A percentile compares a stretch with the other conserved stretches of the same genome.
These are phyloP conservation scores for Sitophilus oryzae DNA, from an alignment of 1,140 invertebrate species.

Conservation along the genomic window DNA sequence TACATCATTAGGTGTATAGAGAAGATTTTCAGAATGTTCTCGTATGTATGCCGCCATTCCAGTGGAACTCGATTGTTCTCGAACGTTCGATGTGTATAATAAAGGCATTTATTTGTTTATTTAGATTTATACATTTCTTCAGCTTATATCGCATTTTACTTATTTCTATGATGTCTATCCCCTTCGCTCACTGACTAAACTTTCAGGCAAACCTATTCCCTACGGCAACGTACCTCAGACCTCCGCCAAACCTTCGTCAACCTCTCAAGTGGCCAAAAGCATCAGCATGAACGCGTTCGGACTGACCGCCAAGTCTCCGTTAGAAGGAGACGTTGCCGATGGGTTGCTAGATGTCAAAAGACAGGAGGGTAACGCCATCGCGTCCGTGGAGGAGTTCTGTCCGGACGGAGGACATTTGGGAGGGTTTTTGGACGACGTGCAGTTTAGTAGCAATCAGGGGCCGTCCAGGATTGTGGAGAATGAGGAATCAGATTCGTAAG, in stretches of 20 bases:
- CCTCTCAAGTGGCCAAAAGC: slow-evolving; percentile 30
- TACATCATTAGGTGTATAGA: too few relatives aligned
- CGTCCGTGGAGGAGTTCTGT: slow-evolving; percentile 80
- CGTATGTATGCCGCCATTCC: too few relatives aligned
- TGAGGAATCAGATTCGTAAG: slow-evolving; percentile 57
- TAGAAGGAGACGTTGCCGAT: slow-evolving; percentile 21
- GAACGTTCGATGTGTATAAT: too few relatives aligned
- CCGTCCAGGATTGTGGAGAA: slow-evolving; percentile 39
- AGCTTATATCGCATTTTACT: too few relatives aligned
- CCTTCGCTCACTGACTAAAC: too few relatives aligned
- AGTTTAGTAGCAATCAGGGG: slow-evolving; percentile 45
- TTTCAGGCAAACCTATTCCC: slow-evolving; percentile 32
- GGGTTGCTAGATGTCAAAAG: slow-evolving; percentile 32
- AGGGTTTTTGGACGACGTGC: slow-evolving; percentile 74
- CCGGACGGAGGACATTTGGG: slow-evolving; percentile 69
- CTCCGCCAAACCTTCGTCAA: slow-evolving; percentile 3
- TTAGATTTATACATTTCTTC: too few relatives aligned
- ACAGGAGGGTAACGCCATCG: slow-evolving; percentile 44
- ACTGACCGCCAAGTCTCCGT: slow-evolving; percentile 31
- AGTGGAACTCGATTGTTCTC: too few relatives aligned
- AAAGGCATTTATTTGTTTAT: too few relatives aligned
- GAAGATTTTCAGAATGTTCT: too few relatives aligned
- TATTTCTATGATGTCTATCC: too few relatives aligned
- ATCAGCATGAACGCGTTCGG: slow-evolving; percentile 35
- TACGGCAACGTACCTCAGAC: slow-evolving; percentile 25